phyloP scores from a whole-genome alignment of 2,797 vertebrate genomes.

The Brachymystax lenok region DNA sequence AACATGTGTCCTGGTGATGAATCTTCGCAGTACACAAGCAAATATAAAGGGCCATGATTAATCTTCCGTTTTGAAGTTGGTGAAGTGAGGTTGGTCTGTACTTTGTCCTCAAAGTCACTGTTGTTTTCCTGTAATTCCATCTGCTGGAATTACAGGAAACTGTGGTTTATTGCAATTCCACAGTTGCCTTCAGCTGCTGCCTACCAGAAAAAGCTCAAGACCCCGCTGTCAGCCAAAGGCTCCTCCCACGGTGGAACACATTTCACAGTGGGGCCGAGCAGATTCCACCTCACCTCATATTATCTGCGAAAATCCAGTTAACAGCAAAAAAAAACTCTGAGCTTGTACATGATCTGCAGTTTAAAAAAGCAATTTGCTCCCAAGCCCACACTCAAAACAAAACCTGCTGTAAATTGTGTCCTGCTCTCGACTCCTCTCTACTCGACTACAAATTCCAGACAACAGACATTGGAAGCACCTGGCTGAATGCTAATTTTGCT shows the following conservation, averaged over 20 bases:
- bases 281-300: constrained; percentile 24
- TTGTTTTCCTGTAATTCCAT: constrained; percentile 20
- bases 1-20: constrained; percentile 3
- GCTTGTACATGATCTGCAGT: constrained; percentile 32
- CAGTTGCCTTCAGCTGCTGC: constrained; percentile 13
- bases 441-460: background rate
- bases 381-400: constrained; percentile 27
- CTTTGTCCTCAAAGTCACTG: constrained; percentile 45
- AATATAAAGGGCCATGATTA: background rate
- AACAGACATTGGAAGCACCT: background rate
- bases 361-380: constrained; percentile 44
- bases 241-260: constrained; percentile 18
- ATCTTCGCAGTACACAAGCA: background rate
- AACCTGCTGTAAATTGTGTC: constrained; percentile 29
- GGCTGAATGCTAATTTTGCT: constrained; percentile 2
- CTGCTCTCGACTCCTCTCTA: constrained; percentile 3
- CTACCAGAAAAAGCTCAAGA: constrained; percentile 20
- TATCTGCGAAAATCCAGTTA: constrained; percentile 36
- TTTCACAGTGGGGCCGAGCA: constrained; percentile 26
- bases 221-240: constrained; percentile 23
- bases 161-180: constrained; percentile 18
- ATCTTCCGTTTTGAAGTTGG: background rate
- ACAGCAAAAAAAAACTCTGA: constrained; percentile 29
- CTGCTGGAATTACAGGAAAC: constrained; percentile 46
- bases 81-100: background rate